phyloP scores from a whole-genome alignment of 1,140 invertebrate species.

The Zaprionus kolodkinae region DNA sequence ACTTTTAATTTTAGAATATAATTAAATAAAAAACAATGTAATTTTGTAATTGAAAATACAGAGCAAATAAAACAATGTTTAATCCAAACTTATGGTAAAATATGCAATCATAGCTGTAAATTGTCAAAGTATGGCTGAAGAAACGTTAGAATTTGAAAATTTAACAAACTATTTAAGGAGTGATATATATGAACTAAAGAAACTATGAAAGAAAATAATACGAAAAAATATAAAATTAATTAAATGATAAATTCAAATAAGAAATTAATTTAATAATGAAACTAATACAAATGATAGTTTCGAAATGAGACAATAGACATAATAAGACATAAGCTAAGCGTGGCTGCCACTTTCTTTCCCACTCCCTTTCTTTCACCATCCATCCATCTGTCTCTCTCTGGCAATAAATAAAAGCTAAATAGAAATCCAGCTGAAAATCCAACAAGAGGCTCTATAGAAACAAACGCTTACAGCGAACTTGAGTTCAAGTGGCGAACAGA shows the following conservation, averaged over 20 bases:
- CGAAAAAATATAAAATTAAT: not conserved
- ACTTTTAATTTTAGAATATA: no score
- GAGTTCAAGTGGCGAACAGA: slow-evolving; percentile 5
- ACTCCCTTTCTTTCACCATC: not conserved
- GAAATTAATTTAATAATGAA: no score
- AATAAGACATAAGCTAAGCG: not conserved
- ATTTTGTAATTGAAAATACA: no score
- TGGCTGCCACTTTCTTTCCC: not conserved
- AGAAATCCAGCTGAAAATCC: not conserved
- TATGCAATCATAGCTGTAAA: no score
- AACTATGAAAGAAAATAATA: not conserved
- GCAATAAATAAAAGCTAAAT: slow-evolving; percentile 1
- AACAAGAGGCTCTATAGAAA: slow-evolving; percentile 1
- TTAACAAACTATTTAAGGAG: no score
- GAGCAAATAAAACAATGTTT: no score
- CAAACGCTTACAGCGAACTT: slow-evolving; percentile 3
- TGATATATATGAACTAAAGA: no score
- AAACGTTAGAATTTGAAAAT: no score
- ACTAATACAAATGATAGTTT: not conserved
- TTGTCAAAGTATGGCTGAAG: no score
- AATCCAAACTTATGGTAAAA: no score
- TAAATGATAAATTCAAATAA: no score
- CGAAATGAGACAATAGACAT: not conserved
- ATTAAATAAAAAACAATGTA: no score
- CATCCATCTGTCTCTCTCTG: not conserved